Conservation (phyloP, 2,113 vertebrate genomes). For the Poeciliopsis retropinna region DNA sequence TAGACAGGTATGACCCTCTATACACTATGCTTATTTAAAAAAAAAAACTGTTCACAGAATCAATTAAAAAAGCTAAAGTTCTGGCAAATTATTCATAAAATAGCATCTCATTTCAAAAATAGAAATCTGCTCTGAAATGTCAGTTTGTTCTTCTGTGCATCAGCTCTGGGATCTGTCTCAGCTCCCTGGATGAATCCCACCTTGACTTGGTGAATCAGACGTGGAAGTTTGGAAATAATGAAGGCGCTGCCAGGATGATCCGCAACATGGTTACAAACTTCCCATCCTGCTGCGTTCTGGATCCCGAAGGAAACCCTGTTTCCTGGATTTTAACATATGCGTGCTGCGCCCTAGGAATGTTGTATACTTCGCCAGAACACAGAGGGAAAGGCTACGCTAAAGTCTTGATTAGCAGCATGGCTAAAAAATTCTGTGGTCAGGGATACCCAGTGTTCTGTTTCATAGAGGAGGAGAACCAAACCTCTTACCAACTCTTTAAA, state of each 20-base stretch:
- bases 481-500: conserved; percentile 75
- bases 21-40: background rate
- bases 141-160: conserved; percentile 7
- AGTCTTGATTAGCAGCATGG: conserved; percentile 61
- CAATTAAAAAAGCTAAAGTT: background rate
- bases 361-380: conserved; percentile 72
- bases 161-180: conserved; percentile 47
- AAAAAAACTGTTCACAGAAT: background rate
- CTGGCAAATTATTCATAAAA: background rate
- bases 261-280: conserved; percentile 60
- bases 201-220: conserved; percentile 57
- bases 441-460: conserved; percentile 73
- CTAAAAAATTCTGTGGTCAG: conserved; percentile 55
- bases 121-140: background rate
- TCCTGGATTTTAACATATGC: conserved; percentile 72
- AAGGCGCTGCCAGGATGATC: conserved; percentile 42
- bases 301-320: conserved; percentile 54
- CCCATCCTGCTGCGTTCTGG: conserved; percentile 71
- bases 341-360: conserved; percentile 59
- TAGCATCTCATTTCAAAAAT: background rate
- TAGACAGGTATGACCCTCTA: conserved; percentile 52
- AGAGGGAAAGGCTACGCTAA: conserved; percentile 77
- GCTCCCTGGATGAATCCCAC: conserved; percentile 69
- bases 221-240: conserved; percentile 63
- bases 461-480: conserved; percentile 67